Conservation (phyloP, 2,113 vertebrate species). For the Mus pahari region DNA sequence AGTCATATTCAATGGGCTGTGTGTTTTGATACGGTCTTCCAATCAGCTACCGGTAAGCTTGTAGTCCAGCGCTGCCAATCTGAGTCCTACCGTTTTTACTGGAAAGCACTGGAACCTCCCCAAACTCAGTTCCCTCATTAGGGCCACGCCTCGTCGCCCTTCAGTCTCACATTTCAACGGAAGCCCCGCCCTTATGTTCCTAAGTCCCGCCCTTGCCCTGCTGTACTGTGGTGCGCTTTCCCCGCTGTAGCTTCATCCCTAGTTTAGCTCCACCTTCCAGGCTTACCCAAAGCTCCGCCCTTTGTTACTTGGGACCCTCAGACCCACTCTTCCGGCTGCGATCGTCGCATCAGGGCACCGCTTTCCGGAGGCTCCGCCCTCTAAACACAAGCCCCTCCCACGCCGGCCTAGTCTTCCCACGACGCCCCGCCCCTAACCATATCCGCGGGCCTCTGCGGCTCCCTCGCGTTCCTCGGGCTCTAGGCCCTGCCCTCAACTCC, state of each 20-base stretch:
- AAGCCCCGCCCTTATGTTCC: neutral
- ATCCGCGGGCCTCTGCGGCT: neutral
- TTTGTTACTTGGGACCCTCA: neutral
- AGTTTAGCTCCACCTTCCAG: neutral
- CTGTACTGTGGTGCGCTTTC: neutral
- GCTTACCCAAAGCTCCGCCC: neutral
- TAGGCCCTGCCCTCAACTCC: slow-evolving; percentile 56
- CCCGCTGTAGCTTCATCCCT: neutral
- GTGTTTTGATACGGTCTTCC: neutral
- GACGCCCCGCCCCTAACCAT: neutral
- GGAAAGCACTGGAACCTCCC: neutral
- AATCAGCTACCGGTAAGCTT: neutral
- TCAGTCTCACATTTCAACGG: neutral
- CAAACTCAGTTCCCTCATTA: neutral
- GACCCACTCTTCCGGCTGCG: neutral
- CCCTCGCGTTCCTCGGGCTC: neutral
- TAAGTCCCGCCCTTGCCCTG: slow-evolving; percentile 10
- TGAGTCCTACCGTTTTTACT: neutral
- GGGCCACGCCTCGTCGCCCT: neutral
- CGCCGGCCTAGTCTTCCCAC: neutral
- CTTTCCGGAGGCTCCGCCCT: neutral
- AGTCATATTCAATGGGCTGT: neutral
- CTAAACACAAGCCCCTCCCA: neutral
- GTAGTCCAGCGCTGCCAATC: neutral
- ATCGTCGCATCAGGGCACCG: neutral